These are phyloP conservation scores for Protosalanx chinensis DNA, from an alignment of 2,797 vertebrate genomes.

Conservation along the genomic window DNA sequence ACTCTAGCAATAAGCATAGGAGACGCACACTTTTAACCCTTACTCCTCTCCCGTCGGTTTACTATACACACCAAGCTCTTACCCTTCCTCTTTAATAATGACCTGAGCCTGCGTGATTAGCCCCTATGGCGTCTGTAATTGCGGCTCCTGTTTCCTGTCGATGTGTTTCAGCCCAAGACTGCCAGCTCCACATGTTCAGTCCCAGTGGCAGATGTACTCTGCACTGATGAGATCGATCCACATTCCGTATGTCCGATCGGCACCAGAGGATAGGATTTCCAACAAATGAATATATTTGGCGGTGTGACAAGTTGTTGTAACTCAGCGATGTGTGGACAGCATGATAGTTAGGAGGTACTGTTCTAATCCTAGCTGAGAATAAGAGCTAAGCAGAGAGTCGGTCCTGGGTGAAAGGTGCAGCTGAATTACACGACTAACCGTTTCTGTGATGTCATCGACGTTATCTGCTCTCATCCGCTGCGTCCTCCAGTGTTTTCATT, in stretches of 20 bases:
- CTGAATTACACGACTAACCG: constrained; percentile 10
- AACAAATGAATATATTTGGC: constrained; percentile 9
- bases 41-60: constrained; percentile 40
- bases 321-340: no score
- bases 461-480: background rate
- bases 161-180: background rate
- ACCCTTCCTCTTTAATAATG: constrained; percentile 15
- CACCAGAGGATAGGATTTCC: constrained; percentile 23
- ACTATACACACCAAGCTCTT: constrained; percentile 11
- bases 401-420: background rate
- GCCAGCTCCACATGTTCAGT: constrained; percentile 21
- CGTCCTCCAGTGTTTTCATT: constrained; percentile 21
- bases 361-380: no score
- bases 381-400: no score
- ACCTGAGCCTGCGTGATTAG: constrained; percentile 1
- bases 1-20: constrained; percentile 48
- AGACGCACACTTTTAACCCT: constrained; percentile 25
- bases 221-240: constrained; percentile 40
- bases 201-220: constrained; percentile 36
- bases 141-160: background rate
- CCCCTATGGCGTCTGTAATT: constrained; percentile 11
- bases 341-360: no score
- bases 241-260: constrained; percentile 38
- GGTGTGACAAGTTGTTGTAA: background rate
- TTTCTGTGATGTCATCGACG: constrained; percentile 18